These are phyloP conservation scores for Streptopelia turtur DNA, from an alignment of 2,797 vertebrate genomes.

Conservation along the genomic window DNA sequence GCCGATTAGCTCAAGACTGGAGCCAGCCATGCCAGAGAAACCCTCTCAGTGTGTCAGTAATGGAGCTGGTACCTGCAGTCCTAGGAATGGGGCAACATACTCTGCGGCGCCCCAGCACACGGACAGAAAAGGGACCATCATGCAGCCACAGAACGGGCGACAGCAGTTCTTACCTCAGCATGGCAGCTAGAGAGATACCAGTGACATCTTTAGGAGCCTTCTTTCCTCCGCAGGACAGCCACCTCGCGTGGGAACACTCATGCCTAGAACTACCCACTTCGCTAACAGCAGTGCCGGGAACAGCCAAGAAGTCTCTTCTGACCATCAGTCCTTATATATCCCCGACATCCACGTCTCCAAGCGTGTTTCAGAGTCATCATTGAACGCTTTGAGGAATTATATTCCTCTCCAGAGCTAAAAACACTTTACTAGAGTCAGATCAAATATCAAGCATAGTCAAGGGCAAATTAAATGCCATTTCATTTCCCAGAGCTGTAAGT, in stretches of 20 bases:
- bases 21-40: background rate
- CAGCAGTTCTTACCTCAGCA: background rate
- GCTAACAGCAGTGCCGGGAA: background rate
- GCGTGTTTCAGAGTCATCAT: background rate
- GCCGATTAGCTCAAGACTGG: background rate
- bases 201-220: background rate
- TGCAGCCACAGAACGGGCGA: accelerated
- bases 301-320: background rate
- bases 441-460: constrained; percentile 33
- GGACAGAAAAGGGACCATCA: background rate
- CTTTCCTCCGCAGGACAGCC: background rate
- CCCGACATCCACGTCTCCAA: accelerated
- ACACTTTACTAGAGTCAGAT: constrained; percentile 4
- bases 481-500: background rate
- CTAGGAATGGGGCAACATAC: background rate
- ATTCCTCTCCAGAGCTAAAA: constrained; percentile 22
- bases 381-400: background rate
- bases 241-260: accelerated
- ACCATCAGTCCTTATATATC: background rate
- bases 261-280: background rate
- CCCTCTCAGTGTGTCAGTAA: background rate
- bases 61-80: accelerated
- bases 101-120: background rate
- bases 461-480: constrained; percentile 36
- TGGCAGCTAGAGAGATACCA: background rate